Conservation (phyloP, 2,113 vertebrate genomes). For the Oreochromis aureus region DNA sequence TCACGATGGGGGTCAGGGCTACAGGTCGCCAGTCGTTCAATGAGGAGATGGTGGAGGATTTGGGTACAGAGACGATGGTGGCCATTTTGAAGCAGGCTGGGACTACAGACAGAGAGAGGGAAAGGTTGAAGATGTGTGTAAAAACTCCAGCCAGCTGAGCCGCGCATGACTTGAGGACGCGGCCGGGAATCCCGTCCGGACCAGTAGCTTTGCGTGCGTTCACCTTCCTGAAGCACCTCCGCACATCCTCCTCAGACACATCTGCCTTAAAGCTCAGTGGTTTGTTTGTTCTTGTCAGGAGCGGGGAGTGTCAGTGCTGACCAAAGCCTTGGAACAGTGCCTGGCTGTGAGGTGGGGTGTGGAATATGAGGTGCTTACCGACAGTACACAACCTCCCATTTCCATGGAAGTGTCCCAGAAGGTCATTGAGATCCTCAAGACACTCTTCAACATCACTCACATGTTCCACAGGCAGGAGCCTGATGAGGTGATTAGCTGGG, state of each 20-base stretch:
- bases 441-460: slow-evolving; percentile 61
- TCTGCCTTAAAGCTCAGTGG: not conserved
- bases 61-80: no score
- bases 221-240: no score
- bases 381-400: not conserved
- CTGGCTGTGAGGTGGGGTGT: slow-evolving; percentile 41
- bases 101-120: no score
- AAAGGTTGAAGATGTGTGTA: no score
- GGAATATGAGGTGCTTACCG: slow-evolving; percentile 22
- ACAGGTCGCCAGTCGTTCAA: no score
- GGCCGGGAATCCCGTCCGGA: no score
- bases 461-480: slow-evolving; percentile 47
- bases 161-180: no score
- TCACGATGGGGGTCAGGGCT: no score
- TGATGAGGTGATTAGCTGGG: slow-evolving; percentile 42
- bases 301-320: slow-evolving; percentile 43
- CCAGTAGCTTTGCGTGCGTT: no score
- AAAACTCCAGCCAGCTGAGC: no score
- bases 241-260: not conserved
- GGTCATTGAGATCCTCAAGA: slow-evolving; percentile 62
- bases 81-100: no score
- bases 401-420: slow-evolving; percentile 35
- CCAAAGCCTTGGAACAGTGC: slow-evolving; percentile 49
- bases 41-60: no score
- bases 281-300: slow-evolving; percentile 2